Percentiles rank a stretch among this genome's conserved stretches.
These are phyloP conservation scores for Perdix hodgsoniae DNA, from an alignment of 2,797 vertebrate species.

Conservation along the genomic window DNA sequence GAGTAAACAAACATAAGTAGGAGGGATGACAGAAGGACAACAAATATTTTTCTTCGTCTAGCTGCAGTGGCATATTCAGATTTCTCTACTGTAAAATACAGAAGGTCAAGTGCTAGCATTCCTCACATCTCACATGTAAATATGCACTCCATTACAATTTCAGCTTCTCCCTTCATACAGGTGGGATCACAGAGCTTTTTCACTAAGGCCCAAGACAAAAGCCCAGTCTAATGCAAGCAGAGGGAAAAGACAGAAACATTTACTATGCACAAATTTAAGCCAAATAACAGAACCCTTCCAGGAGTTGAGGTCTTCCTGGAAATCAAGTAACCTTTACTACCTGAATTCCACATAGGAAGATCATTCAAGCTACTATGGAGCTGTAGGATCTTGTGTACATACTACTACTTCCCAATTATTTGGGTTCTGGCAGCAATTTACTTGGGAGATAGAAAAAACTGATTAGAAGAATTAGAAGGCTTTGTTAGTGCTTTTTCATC, in stretches of 20 bases:
- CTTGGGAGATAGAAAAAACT: background rate
- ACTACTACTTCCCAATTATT: background rate
- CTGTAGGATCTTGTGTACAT: background rate
- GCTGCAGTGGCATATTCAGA: background rate
- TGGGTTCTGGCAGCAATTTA: background rate
- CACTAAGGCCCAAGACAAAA: background rate
- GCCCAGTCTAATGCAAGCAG: background rate
- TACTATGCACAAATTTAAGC: background rate
- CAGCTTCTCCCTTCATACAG: background rate
- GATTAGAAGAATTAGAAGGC: background rate
- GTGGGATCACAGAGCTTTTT: background rate
- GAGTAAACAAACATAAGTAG: background rate
- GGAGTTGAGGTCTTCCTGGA: background rate
- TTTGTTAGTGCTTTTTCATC: background rate
- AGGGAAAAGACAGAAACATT: background rate
- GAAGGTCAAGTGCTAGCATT: background rate
- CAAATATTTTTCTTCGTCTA: background rate
- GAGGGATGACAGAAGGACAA: rapidly evolving
- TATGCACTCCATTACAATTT: background rate
- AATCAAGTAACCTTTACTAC: background rate
- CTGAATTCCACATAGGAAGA: background rate
- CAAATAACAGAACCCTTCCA: background rate
- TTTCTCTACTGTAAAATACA: background rate
- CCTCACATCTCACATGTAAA: background rate
- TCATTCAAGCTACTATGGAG: background rate